These are phyloP conservation scores for Sapajus apella DNA, from an alignment of 2,113 vertebrate genomes.

Conservation along the genomic window DNA sequence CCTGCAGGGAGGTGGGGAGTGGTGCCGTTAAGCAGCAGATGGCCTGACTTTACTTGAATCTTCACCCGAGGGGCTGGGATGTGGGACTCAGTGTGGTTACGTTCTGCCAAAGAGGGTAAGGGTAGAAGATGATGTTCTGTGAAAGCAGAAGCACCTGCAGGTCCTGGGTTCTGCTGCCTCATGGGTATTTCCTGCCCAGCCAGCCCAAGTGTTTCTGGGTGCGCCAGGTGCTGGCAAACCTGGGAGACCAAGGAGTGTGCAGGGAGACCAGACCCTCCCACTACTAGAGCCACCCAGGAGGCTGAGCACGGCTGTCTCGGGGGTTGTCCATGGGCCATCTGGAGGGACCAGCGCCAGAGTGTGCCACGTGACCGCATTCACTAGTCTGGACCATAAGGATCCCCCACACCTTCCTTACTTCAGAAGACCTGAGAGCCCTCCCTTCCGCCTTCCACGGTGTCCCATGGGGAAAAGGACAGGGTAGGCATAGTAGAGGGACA, in stretches of 20 bases:
- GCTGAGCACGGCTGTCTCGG: neutral
- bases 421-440: neutral
- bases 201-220: neutral
- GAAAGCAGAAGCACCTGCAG: rapidly evolving
- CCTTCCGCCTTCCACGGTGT: rapidly evolving
- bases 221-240: neutral
- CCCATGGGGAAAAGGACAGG: neutral
- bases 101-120: neutral
- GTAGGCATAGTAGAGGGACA: neutral
- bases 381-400: neutral
- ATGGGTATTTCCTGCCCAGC: rapidly evolving
- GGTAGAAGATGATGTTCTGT: neutral
- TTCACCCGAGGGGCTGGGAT: neutral
- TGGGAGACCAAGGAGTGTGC: neutral
- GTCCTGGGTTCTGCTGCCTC: neutral
- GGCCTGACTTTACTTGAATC: neutral
- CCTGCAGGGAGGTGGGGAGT: neutral
- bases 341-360: neutral
- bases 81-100: neutral
- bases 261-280: rapidly evolving
- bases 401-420: neutral
- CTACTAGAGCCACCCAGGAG: no score
- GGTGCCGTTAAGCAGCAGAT: neutral
- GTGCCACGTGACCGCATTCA: neutral
- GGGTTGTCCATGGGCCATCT: no score